These are phyloP conservation scores for Hybos culiciformis DNA, from an alignment of 2,888 invertebrate species.

Conservation along the genomic window DNA sequence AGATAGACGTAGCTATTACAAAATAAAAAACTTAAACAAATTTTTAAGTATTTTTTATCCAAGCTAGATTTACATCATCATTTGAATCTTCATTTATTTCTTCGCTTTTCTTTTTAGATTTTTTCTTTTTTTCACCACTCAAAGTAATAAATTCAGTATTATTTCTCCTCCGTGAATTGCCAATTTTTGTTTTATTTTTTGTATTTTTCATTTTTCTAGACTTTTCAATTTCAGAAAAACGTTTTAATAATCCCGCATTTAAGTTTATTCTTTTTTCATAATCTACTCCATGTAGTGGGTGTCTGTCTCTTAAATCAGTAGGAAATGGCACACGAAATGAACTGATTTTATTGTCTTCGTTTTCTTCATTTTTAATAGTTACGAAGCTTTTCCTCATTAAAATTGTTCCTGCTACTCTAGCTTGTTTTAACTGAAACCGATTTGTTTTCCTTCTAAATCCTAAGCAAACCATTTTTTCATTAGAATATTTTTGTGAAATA, in stretches of 20 bases:
- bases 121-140: too few species aligned
- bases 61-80: too few species aligned
- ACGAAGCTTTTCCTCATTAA: constrained; percentile 19
- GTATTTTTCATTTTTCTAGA: too few species aligned
- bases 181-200: too few species aligned
- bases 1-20: too few species aligned
- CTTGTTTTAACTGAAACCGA: constrained; percentile 16
- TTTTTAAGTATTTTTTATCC: too few species aligned
- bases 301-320: constrained; percentile 18
- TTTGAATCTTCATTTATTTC: too few species aligned
- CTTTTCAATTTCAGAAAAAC: too few species aligned
- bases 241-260: constrained; percentile 12
- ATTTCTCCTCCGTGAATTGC: too few species aligned
- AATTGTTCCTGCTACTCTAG: constrained; percentile 20
- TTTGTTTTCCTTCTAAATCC: constrained; percentile 18
- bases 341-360: constrained; percentile 7
- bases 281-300: constrained; percentile 22
- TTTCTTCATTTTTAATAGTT: constrained; percentile 7
- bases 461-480: constrained; percentile 12
- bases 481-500: constrained; percentile 18
- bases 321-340: constrained; percentile 18
- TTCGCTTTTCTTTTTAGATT: too few species aligned
- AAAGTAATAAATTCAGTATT: too few species aligned
- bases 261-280: constrained; percentile 17
- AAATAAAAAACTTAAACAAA: too few species aligned